phyloP scores from a whole-genome alignment of 30 jellyfish, hydroid and myxozoan genomes.

The Catostylus mosaicus region DNA sequence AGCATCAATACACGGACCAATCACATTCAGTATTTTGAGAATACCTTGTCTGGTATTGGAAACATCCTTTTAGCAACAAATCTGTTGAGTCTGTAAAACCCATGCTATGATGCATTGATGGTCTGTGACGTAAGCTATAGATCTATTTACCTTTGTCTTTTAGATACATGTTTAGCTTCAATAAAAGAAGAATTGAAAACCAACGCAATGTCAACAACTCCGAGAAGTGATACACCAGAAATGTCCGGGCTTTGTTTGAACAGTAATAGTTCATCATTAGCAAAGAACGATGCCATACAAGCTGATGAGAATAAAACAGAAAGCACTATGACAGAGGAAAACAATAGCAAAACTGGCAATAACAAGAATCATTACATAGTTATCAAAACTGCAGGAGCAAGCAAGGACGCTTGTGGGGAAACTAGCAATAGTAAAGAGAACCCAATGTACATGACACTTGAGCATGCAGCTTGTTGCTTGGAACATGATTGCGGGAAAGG shows the following conservation, averaged over 20 bases:
- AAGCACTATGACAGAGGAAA: background rate
- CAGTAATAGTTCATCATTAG: slow-evolving; percentile 18
- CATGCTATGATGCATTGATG: too few species aligned
- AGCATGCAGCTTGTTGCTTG: slow-evolving; percentile 40
- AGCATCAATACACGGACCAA: too few species aligned
- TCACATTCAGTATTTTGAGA: too few species aligned
- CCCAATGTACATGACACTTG: slow-evolving; percentile 22
- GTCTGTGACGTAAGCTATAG: too few species aligned
- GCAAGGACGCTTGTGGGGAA: background rate
- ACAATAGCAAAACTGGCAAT: background rate
- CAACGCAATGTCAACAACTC: background rate
- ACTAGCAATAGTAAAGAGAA: background rate
- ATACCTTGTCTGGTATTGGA: too few species aligned
- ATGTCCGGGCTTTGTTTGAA: slow-evolving; percentile 51
- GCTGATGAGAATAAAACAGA: background rate
- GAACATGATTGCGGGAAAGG: slow-evolving; percentile 26
- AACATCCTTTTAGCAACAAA: too few species aligned
- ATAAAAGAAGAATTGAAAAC: too few species aligned
- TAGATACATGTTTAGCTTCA: too few species aligned
- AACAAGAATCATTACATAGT: slow-evolving; percentile 4
- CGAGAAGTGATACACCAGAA: slow-evolving; percentile 53
- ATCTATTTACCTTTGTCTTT: too few species aligned
- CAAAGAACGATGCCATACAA: background rate
- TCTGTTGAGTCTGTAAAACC: too few species aligned
- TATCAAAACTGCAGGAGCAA: slow-evolving; percentile 2